A percentile compares a stretch with the other conserved stretches of the same genome.
These are phyloP conservation scores for Trichoplusia ni DNA, from an alignment of 1,140 invertebrate genomes.

Conservation along the genomic window DNA sequence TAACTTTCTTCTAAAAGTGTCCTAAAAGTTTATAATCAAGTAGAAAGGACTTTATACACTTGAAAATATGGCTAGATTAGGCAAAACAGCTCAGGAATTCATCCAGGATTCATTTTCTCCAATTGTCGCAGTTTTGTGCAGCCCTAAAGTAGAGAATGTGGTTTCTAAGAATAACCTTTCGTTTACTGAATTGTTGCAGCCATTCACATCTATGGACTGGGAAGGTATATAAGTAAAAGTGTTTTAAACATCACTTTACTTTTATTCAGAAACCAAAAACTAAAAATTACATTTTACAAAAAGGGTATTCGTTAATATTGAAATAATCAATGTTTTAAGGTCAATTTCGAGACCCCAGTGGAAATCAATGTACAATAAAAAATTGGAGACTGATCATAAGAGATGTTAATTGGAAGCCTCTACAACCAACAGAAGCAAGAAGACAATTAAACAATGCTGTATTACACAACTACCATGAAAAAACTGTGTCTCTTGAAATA, in stretches of 20 bases:
- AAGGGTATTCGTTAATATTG: background rate
- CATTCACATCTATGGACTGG: conserved; percentile 83
- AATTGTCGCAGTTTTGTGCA: conserved; percentile 92
- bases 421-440: conserved; percentile 91
- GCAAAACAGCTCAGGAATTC: conserved; percentile 90
- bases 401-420: conserved; percentile 90
- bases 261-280: background rate
- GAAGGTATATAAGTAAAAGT: conserved; percentile 69
- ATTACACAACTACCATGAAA: conserved; percentile 86
- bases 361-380: conserved; percentile 86
- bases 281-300: background rate
- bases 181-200: conserved; percentile 94
- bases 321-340: conserved; percentile 77
- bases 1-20: too few species aligned
- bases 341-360: conserved; percentile 92
- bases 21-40: too few species aligned
- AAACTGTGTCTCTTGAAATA: conserved; percentile 73
- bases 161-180: conserved; percentile 95
- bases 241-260: too few species aligned
- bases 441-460: conserved; percentile 95
- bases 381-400: conserved; percentile 91
- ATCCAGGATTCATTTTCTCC: conserved; percentile 95
- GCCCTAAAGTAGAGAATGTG: conserved; percentile 89
- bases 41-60: too few species aligned
- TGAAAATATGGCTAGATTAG: conserved; percentile 83